Evolutionary conservation across 2,797 vertebrate genomes (phyloP).

Genomic region (Smutsia temminckii): DNA sequence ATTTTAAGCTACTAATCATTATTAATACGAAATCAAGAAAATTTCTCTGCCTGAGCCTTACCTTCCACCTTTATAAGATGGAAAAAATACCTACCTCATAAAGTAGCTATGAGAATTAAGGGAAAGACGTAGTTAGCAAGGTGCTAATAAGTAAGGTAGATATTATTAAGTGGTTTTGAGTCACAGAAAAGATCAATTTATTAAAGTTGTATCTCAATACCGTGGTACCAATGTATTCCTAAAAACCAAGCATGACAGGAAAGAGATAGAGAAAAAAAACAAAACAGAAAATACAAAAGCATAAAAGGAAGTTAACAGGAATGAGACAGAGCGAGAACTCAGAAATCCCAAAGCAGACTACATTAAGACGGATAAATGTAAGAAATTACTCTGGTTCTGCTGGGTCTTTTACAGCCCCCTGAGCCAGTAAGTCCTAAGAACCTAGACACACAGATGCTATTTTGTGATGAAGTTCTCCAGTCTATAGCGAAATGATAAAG

Average conservation of each 20-base stretch:
- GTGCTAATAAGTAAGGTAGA: neutral
- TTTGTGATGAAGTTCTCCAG: constrained; percentile 31
- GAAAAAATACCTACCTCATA: constrained; percentile 21
- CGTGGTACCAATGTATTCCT: neutral
- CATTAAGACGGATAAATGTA: neutral
- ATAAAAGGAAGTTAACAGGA: constrained; percentile 17
- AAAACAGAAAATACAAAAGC: neutral
- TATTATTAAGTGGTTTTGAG: neutral
- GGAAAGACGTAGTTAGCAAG: constrained; percentile 21
- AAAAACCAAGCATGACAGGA: constrained; percentile 29
- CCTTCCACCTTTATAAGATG: neutral
- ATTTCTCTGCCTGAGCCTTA: neutral
- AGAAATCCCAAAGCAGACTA: neutral
- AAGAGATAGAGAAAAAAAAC: neutral
- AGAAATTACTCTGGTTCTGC: constrained; percentile 16
- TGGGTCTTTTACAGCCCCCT: neutral
- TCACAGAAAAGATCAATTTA: constrained; percentile 38
- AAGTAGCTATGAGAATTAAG: neutral
- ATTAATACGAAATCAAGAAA: neutral
- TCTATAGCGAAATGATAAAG: constrained; percentile 34
- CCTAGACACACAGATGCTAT: neutral
- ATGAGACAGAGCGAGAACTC: neutral
- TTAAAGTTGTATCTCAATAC: constrained; percentile 14
- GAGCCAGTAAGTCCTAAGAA: neutral
- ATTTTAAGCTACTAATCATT: constrained; percentile 33